Base-by-base conservation (phyloP, 2,888 invertebrate genomes). In the Hypselothyrea guttata region DNA sequence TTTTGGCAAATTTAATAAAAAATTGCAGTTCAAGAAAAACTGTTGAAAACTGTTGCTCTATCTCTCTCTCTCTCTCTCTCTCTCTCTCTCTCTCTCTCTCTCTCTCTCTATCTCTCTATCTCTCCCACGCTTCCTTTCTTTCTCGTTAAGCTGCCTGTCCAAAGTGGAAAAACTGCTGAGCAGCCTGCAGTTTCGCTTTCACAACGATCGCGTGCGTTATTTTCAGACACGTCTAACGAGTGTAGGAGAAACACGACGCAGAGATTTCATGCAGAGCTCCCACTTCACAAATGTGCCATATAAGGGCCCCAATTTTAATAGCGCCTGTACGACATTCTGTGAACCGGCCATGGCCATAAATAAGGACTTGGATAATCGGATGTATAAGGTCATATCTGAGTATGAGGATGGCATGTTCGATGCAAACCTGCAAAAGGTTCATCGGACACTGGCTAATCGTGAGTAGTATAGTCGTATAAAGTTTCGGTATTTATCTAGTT, bases 121-220 rank as follows among this genome's bases (percentile, higher is more conserved):
- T 12, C 22, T 11, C 8, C 7, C 7, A 7, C 27, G 1, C 4
- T 1, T 1, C 15, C 7, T 12, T 1, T 5, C 18, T 2, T 5
- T 0, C 12, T 40, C 4, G 22, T 30, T 4, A 57, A 89, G 89
- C 2, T 82, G 86, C 28, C 58, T 84, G 1, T 84, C 86, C 1
- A 74, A 79, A 45, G 83, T 89, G 1, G 88, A 89, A 40, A 67
- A 84, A 9, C 63, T 89, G 2, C 15, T 86, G 15, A 60, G 63
- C 7, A 71, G 76, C 7, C 63, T 88, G 34, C 49, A 57, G 2
- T 87, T 86, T 18, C 86, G 84, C n/a, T 75, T 72, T 2, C 83
- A 74, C 51, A 89, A 89, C 15, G 62, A 69, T 31, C 60, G 63
- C 1, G 60, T 75, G 1, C 59, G 65, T 0, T 35, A 40, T 18